Base-by-base conservation (phyloP, 1,140 invertebrate species). In the Heterodera schachtii region DNA sequence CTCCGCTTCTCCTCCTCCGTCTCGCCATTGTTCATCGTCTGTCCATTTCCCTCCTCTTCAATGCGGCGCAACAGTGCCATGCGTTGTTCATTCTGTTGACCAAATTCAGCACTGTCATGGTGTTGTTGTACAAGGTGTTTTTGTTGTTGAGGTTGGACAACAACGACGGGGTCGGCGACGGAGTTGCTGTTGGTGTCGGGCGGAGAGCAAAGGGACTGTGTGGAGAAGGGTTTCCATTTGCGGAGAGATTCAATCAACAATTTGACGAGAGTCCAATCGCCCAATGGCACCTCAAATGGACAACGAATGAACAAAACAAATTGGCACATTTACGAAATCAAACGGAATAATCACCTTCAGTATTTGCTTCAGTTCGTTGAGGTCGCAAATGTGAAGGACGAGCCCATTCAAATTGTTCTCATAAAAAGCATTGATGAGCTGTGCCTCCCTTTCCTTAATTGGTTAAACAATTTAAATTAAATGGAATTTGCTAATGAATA, bases 231-330 rank as follows among this genome's bases (percentile, higher is more conserved):
- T 49, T 79, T 85, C 86, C 81, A 84, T 75, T 85, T 81, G 46
- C 89, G 84, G 5, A 89, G 78, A 11, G 88, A 88, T 79, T 90
- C 89, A 44, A 90, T 79, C 9, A 89, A 73, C 49, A 89, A 73
- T 76, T 83, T 81, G 57, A 89, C 76, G 21, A 89, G 77, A 11
- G 87, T 89, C 88, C 88, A 89, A 79, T 89, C 88, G 47, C 88
- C 88, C 11, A 89, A 81, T 21, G 84, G 85, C 46, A 79, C 31
- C 84, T 87, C 43, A 57, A 85, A 52, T 52, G 49, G 6, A 41
- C 49, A 31, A 67, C n/a, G 47, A 82, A n/a, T 57, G 78, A 47
- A 16, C 9, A 80, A 19, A 69, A 86, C 19, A 52, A 46, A 79
- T 19, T 52, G 43, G 52, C 44, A 43, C 8, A 57, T 11, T 13